phyloP scores from a whole-genome alignment of 2,797 vertebrate genomes.

The Parauchenoglanis punctatus region DNA sequence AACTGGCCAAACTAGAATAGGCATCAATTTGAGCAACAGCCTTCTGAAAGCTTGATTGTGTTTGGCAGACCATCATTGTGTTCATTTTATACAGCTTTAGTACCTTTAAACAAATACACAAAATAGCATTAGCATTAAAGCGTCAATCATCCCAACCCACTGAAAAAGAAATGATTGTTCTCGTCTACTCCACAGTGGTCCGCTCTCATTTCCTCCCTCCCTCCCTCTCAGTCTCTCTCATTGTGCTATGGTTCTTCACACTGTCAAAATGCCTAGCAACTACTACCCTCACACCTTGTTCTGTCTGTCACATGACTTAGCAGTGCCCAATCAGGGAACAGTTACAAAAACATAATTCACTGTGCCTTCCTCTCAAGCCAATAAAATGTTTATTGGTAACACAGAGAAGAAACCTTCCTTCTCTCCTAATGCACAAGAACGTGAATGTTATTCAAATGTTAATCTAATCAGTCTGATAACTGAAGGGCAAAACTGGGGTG shows the following conservation, averaged over 20 bases:
- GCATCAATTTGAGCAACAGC: constrained; percentile 18
- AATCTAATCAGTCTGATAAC: constrained; percentile 45
- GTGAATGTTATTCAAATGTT: constrained; percentile 36
- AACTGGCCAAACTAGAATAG: constrained; percentile 39
- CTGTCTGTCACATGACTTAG: constrained; percentile 51
- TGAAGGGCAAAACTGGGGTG: constrained; percentile 32
- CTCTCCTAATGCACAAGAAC: constrained; percentile 19
- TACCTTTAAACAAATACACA: constrained; percentile 38
- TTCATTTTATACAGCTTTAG: constrained; percentile 50
- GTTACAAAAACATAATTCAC: constrained; percentile 46
- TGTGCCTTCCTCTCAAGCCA: constrained; percentile 45
- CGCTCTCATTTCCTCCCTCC: constrained; percentile 53
- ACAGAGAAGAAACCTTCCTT: constrained; percentile 41
- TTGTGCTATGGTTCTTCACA: constrained; percentile 48
- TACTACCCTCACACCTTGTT: constrained; percentile 50
- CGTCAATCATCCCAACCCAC: constrained; percentile 19
- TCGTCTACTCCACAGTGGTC: constrained; percentile 35
- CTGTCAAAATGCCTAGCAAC: constrained; percentile 61
- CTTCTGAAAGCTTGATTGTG: constrained; percentile 33
- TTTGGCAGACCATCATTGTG: constrained; percentile 23
- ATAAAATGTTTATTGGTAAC: constrained; percentile 53
- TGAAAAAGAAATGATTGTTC: constrained; percentile 39
- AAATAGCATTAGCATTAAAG: constrained; percentile 15
- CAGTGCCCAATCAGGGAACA: constrained; percentile 52
- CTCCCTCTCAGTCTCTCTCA: constrained; percentile 53